Percentiles rank a stretch among this genome's conserved stretches.
phyloP scores from a whole-genome alignment of 1,140 invertebrate species.

The Oppia nitens region DNA sequence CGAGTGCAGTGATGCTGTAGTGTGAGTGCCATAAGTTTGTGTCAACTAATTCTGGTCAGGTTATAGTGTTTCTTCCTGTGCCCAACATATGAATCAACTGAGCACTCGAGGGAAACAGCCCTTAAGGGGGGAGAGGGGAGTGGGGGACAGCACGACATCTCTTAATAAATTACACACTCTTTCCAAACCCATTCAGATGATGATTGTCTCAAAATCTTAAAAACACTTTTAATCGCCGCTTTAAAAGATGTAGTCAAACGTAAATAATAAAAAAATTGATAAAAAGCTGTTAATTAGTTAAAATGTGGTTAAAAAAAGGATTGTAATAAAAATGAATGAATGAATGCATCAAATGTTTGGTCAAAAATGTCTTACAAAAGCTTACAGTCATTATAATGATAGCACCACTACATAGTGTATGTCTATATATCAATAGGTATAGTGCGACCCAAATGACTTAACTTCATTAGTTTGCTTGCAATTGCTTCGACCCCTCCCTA shows the following conservation, averaged over 20 bases:
- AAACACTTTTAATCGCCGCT: neutral
- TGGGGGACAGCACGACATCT: constrained; percentile 15
- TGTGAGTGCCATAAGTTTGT: neutral
- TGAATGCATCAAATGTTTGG: too few species aligned
- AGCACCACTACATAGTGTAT: neutral
- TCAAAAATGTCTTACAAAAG: too few species aligned
- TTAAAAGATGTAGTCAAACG: neutral
- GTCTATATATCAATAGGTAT: neutral
- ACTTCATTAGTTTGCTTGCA: neutral
- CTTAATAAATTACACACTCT: neutral
- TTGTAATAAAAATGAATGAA: too few species aligned
- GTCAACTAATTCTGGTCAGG: neutral
- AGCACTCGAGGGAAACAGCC: constrained; percentile 14
- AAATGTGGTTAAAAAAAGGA: too few species aligned
- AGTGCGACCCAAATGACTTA: neutral
- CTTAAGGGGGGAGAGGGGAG: constrained; percentile 22
- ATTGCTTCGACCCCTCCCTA: neutral
- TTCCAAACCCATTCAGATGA: neutral
- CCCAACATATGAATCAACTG: neutral
- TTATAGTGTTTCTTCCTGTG: neutral
- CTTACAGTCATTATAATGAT: neutral
- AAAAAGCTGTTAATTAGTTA: neutral
- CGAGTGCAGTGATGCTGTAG: neutral
- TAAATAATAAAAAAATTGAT: neutral
- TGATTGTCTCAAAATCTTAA: neutral